Percentiles rank a stretch among this genome's conserved stretches.
Conservation (phyloP, 2,888 invertebrate species). For the Malthinus seriepunctatus region DNA sequence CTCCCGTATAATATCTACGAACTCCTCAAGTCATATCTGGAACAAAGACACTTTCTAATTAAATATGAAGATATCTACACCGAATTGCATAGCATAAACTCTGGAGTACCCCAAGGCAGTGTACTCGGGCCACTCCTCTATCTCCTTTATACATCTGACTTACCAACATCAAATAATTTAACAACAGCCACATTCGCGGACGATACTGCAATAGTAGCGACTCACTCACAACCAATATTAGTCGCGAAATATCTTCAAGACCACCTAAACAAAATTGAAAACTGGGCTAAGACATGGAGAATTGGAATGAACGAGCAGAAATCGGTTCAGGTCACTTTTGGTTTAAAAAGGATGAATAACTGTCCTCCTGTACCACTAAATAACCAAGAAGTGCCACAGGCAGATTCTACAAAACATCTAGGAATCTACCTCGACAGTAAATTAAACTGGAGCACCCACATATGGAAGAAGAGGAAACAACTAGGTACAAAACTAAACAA, state of each 20-base stretch:
- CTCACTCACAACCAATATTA: constrained; percentile 2
- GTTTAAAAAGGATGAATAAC: not conserved
- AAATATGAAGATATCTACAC: too few species aligned
- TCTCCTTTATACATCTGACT: constrained; percentile 19
- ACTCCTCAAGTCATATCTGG: too few species aligned
- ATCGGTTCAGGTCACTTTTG: too few species aligned
- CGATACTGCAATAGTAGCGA: constrained; percentile 19
- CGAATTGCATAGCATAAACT: not conserved
- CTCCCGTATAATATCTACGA: too few species aligned
- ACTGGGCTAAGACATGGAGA: constrained; percentile 25
- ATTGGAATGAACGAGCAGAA: constrained; percentile 15
- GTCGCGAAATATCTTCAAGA: constrained; percentile 25
- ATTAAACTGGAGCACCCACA: not conserved
- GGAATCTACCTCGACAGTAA: not conserved
- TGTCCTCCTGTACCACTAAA: not conserved
- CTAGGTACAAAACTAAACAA: not conserved
- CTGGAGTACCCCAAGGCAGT: not conserved
- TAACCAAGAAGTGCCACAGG: too few species aligned
- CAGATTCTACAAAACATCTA: too few species aligned
- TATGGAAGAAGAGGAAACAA: not conserved
- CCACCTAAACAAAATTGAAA: constrained; percentile 16
- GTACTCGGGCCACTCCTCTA: constrained; percentile 1
- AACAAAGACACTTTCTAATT: too few species aligned
- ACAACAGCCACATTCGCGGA: constrained; percentile 22
- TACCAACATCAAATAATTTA: too few species aligned